Evolutionary conservation across 2,797 vertebrate species (phyloP), one percentile per base, ranked within the genome.

Genomic region (Salarias fasciatus): DNA sequence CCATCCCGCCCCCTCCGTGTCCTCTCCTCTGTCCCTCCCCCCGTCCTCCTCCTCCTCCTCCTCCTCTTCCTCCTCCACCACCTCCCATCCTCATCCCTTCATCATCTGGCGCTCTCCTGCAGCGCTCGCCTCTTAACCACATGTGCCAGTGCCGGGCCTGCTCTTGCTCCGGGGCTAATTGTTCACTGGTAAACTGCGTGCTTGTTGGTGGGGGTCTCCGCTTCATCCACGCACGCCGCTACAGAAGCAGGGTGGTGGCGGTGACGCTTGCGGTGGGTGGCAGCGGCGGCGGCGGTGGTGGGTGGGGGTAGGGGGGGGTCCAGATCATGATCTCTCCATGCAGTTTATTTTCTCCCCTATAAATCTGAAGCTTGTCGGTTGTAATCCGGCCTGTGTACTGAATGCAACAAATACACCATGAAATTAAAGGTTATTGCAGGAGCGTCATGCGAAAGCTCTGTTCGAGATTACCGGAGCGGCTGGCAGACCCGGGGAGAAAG

Each of bases 161-260:
- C 92, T 94, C 92, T 78, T 86, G 93, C 91, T 96, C 94, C 91
- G 86, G 94, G 95, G 91, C 91, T 95, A 94, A 97, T 97, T 97
- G 96, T 94, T 95, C 93, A 90, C 79, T 81, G 83, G 88, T 89
- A 88, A 90, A 88, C 83, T 82, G 83, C 82, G 71, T 63, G 86
- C 82, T 86, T 70, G 85, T 86, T 73, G 83, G 85, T 83, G 84
- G 91, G 88, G 88, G 91, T 81, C 68, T 75, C 75, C 72, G 70
- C 80, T 78, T 77, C 79, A 78, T 74, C 46, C 73, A 77, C 65
- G 69, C 84, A 57, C 66, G 33, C 44, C 28, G 79, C 72, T 79
- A 52, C 81, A 77, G 81, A 82, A 6, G 79, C 77, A 45, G 79
- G 66, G 67, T 50, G 74, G 72, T 44, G 64, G 70, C 24, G 5